phyloP scores from a whole-genome alignment of 2,888 invertebrate genomes.

The Lymantria monacha region DNA sequence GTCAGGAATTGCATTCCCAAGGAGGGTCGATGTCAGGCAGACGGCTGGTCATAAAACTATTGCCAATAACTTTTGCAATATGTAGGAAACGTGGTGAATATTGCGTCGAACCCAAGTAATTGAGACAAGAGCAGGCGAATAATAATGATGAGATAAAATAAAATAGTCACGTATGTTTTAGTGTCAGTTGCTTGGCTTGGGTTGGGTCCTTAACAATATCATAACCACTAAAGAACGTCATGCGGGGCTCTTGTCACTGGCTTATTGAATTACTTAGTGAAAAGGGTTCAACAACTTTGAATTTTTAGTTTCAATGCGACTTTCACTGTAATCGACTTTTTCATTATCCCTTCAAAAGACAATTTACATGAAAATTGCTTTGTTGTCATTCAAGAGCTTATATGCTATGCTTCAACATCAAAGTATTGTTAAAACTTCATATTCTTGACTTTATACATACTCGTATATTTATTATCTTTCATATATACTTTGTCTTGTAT shows the following conservation, averaged over 20 bases:
- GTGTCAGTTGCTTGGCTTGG: slow-evolving; percentile 55
- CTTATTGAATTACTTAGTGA: slow-evolving; percentile 57
- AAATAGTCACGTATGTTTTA: slow-evolving; percentile 68
- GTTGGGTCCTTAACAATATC: slow-evolving; percentile 58
- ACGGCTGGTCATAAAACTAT: too few relatives aligned
- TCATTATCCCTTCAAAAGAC: slow-evolving; percentile 24
- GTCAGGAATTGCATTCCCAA: too few relatives aligned
- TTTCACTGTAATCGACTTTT: slow-evolving; percentile 29
- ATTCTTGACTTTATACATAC: not conserved
- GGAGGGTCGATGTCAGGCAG: too few relatives aligned
- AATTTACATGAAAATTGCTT: slow-evolving; percentile 32
- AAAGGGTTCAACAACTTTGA: slow-evolving; percentile 50
- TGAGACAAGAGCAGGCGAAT: too few relatives aligned
- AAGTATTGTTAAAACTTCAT: not conserved
- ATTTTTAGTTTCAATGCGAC: slow-evolving; percentile 41
- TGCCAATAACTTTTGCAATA: too few relatives aligned
- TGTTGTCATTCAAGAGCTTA: slow-evolving; percentile 20
- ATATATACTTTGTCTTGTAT: too few relatives aligned
- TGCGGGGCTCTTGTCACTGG: slow-evolving; percentile 35
- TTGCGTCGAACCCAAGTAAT: too few relatives aligned
- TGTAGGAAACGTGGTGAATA: too few relatives aligned
- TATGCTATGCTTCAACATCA: slow-evolving; percentile 15
- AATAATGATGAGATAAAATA: slow-evolving; percentile 52
- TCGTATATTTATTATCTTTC: too few relatives aligned
- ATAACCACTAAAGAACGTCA: slow-evolving; percentile 48